These are phyloP conservation scores for Falco naumanni DNA, from an alignment of 2,797 vertebrate species.

Conservation along the genomic window DNA sequence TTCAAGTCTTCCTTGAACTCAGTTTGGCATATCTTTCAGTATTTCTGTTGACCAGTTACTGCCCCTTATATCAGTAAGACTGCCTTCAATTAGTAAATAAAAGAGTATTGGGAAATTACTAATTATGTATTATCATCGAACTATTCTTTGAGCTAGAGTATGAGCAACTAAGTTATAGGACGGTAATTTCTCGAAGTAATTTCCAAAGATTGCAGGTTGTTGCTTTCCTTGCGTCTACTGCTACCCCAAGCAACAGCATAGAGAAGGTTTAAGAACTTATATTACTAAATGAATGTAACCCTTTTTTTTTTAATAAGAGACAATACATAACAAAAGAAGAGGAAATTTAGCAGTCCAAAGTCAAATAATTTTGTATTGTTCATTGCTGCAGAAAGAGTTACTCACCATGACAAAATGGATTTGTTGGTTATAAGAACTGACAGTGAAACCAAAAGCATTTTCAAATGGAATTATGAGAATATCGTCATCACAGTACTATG, in stretches of 20 bases:
- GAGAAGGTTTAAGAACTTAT: neutral
- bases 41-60: neutral
- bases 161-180: neutral
- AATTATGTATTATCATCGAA: neutral
- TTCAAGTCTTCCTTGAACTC: neutral
- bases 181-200: neutral
- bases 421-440: constrained; percentile 57
- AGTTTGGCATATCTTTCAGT: neutral
- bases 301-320: neutral
- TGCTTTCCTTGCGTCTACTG: neutral
- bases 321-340: neutral
- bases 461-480: constrained; percentile 52
- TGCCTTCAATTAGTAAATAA: neutral
- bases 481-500: neutral
- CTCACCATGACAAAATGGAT: constrained; percentile 42
- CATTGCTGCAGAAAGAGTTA: constrained; percentile 16
- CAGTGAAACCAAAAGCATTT: constrained; percentile 57
- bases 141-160: neutral
- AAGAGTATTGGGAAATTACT: neutral
- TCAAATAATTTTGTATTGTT: constrained; percentile 28
- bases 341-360: neutral
- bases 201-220: neutral
- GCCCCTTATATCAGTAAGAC: neutral
- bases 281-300: neutral
- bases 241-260: neutral